phyloP scores from a whole-genome alignment of 2,888 invertebrate species.

The Cryptus armator region DNA sequence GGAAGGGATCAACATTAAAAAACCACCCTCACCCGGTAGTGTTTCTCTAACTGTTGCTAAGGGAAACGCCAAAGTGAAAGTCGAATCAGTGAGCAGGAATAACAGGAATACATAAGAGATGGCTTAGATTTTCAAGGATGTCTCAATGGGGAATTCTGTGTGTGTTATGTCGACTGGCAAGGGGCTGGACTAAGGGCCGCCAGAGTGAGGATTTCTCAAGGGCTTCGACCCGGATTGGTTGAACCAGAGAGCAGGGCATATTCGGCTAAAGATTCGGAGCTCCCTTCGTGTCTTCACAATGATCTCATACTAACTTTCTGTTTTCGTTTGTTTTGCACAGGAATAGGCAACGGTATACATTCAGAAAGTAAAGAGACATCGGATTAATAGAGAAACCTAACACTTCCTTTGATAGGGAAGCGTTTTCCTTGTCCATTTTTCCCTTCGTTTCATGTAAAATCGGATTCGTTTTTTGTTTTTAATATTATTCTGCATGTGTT shows the following conservation, averaged over 20 bases:
- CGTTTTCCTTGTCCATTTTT: too few species aligned
- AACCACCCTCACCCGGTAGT: slow-evolving; percentile 29
- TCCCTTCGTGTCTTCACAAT: neutral
- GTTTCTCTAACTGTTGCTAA: slow-evolving; percentile 54
- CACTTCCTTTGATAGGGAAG: too few species aligned
- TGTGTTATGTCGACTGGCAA: slow-evolving; percentile 7
- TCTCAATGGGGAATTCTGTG: slow-evolving; percentile 56
- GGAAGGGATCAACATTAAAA: slow-evolving; percentile 22
- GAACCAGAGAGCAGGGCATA: neutral
- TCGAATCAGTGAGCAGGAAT: slow-evolving; percentile 73
- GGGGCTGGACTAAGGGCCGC: slow-evolving; percentile 35
- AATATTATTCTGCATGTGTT: too few species aligned
- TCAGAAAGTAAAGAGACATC: too few species aligned
- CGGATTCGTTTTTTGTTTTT: too few species aligned
- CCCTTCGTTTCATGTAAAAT: too few species aligned
- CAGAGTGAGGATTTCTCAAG: slow-evolving; percentile 10
- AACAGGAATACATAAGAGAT: slow-evolving; percentile 76
- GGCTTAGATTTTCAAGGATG: slow-evolving; percentile 59
- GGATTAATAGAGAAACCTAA: too few species aligned
- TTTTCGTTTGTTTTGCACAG: too few species aligned
- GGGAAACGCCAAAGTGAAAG: slow-evolving; percentile 78
- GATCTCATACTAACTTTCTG: neutral
- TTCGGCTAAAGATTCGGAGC: neutral
- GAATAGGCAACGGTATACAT: too few species aligned
- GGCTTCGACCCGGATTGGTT: slow-evolving; percentile 29